Base-by-base conservation (phyloP, 1,140 invertebrate genomes). In the Camponotus floridanus region DNA sequence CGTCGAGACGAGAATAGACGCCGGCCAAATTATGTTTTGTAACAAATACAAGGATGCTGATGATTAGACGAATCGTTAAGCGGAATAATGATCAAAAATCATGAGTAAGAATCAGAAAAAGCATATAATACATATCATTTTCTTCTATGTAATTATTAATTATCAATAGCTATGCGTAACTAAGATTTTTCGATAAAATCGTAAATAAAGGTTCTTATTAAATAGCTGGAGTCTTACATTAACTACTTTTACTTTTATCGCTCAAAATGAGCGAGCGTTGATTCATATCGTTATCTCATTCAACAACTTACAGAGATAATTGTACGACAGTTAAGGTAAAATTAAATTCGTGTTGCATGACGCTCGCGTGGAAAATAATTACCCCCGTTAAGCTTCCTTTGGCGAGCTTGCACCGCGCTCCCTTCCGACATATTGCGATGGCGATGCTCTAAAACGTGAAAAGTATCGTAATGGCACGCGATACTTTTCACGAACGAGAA, bases 281-380 rank as follows among this genome's bases (percentile, higher is more conserved):
- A 65, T 36, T 42, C 6, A 51, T 31, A 70, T 1, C 21, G 45
- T 15, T 57, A 70, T 70, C 21, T 59, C 65, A 21, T 36, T 70
- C 48, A n/a, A 21, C 15, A 2, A 45, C 5, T 9, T 5, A 45
- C 4, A 11, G 36, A 45, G 55, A 39, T 26, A 45, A 33, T 55
- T 48, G 36, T n/a, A 3, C 21, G 57, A 55, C 64, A 80, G 36
- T 80, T 57, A 70, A n/a, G 48, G 5, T 18, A 13, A 68, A 80
- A 70, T 80, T 57, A 21, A 55, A 57, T 70, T 42, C 21, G 48
- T 48, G 36, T 8, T 57, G 51, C 48, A 13, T 13, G 13, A 67
- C 48, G 33, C 57, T 42, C 78, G 64, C n/a, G 62, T 45, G 45
- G 48, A 65, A 80, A 80, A 68, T 79, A 67, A 79, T 80, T 45